Conservation (phyloP, 1,140 invertebrate genomes). For the Frieseomelitta varia region DNA sequence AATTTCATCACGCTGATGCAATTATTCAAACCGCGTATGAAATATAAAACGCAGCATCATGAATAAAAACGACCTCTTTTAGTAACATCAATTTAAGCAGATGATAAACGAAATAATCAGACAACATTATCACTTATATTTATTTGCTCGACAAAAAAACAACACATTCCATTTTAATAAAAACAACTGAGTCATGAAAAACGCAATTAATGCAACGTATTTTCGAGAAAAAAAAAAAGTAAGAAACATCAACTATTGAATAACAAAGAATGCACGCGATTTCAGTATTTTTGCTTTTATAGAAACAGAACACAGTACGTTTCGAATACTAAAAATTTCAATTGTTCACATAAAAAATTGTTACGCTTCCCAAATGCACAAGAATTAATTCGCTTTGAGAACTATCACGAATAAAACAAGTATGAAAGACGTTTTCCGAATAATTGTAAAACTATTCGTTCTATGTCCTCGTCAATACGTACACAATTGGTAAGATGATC, state of each 20-base stretch:
- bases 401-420: not conserved
- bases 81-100: not conserved
- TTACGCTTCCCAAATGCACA: not conserved
- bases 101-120: not conserved
- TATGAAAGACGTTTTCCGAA: not conserved
- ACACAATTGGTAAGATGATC: constrained; percentile 18
- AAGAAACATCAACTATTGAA: not conserved
- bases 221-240: not conserved
- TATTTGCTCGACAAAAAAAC: not conserved
- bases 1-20: not conserved
- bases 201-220: not conserved
- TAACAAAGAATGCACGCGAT: not conserved
- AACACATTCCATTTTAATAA: not conserved
- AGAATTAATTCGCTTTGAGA: not conserved
- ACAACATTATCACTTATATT: not conserved
- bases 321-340: not conserved
- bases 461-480: constrained; percentile 2
- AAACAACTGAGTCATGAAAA: too few relatives aligned
- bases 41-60: not conserved
- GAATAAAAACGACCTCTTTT: not conserved
- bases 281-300: not conserved
- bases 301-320: not conserved
- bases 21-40: not conserved
- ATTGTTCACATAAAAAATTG: not conserved
- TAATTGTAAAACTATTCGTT: not conserved